phyloP scores from a whole-genome alignment of 2,888 invertebrate species.

The Esperia sulphurella region DNA sequence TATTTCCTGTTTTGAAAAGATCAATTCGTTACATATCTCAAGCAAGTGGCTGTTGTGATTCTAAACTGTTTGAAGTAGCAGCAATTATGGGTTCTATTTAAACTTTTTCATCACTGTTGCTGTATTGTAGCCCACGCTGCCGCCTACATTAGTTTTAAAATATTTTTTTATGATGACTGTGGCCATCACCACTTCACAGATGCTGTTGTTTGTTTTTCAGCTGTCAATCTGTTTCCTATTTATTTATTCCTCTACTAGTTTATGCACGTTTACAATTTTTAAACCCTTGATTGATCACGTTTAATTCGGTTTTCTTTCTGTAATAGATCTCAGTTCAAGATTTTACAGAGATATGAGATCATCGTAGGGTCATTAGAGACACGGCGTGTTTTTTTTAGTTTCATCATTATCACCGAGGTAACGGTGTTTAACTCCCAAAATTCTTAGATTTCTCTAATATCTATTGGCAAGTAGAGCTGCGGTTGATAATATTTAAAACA shows the following conservation, averaged over 20 bases:
- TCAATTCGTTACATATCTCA: slow-evolving; percentile 16
- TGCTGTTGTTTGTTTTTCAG: slow-evolving; percentile 4
- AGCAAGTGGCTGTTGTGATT: slow-evolving; percentile 11
- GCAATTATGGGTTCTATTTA: slow-evolving; percentile 23
- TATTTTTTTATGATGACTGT: slow-evolving; percentile 21
- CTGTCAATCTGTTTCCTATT: neutral
- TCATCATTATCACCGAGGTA: too few relatives aligned
- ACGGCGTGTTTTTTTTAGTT: too few relatives aligned
- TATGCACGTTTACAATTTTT: neutral
- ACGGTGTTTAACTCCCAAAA: too few relatives aligned
- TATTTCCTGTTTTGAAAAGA: slow-evolving; percentile 7
- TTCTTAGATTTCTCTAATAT: too few relatives aligned
- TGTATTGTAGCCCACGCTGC: slow-evolving; percentile 28
- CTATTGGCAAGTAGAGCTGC: too few relatives aligned
- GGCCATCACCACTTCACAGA: slow-evolving; percentile 7
- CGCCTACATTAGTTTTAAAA: slow-evolving; percentile 29
- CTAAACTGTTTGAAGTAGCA: slow-evolving; percentile 1
- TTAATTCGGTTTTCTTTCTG: too few relatives aligned
- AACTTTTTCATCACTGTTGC: slow-evolving; percentile 26
- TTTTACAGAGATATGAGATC: too few relatives aligned
- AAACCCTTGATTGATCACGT: too few relatives aligned
- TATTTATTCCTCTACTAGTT: neutral
- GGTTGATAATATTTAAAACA: too few relatives aligned
- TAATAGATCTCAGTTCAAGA: too few relatives aligned
- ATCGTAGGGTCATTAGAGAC: too few relatives aligned